Percentiles rank a stretch among this genome's conserved stretches.
Conservation (phyloP, 2,888 invertebrate species). For the Zygaena filipendulae region DNA sequence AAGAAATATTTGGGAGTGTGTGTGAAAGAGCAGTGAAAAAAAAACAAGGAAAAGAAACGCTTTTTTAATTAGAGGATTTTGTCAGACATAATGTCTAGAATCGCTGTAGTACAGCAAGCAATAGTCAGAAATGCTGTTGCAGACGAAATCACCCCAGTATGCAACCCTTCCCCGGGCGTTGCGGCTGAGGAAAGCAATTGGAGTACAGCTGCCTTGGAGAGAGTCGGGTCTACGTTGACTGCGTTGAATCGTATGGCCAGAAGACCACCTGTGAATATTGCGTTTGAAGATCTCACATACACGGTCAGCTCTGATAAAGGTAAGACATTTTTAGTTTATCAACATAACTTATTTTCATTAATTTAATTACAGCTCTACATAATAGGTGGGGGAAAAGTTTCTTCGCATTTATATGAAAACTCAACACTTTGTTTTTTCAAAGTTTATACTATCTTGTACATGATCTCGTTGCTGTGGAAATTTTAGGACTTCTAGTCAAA, state of each 20-base stretch:
- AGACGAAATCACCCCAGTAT: slow-evolving; percentile 23
- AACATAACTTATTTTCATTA: too few species aligned
- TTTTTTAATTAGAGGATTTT: too few species aligned
- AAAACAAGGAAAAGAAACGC: too few species aligned
- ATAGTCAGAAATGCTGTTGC: slow-evolving; percentile 49
- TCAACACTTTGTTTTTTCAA: background rate
- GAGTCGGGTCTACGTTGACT: slow-evolving; percentile 58
- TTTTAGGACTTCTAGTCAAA: too few species aligned
- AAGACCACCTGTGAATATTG: slow-evolving; percentile 67
- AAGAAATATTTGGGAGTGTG: too few species aligned
- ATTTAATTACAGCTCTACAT: too few species aligned
- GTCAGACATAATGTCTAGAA: slow-evolving; percentile 36
- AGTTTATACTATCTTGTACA: too few species aligned
- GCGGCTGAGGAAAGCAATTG: slow-evolving; percentile 41
- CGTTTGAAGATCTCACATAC: slow-evolving; percentile 69
- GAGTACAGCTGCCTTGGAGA: slow-evolving; percentile 58
- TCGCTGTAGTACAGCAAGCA: slow-evolving; percentile 49
- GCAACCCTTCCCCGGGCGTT: slow-evolving; percentile 26
- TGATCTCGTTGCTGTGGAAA: too few species aligned
- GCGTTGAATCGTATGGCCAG: slow-evolving; percentile 68
- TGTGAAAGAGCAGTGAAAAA: too few species aligned
- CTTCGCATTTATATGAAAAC: background rate
- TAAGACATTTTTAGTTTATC: slow-evolving; percentile 19
- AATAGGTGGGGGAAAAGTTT: too few species aligned
- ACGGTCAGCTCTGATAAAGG: slow-evolving; percentile 57